Evolutionary conservation across 2,113 vertebrate species (phyloP).

Genomic region (Nothobranchius furzeri): DNA sequence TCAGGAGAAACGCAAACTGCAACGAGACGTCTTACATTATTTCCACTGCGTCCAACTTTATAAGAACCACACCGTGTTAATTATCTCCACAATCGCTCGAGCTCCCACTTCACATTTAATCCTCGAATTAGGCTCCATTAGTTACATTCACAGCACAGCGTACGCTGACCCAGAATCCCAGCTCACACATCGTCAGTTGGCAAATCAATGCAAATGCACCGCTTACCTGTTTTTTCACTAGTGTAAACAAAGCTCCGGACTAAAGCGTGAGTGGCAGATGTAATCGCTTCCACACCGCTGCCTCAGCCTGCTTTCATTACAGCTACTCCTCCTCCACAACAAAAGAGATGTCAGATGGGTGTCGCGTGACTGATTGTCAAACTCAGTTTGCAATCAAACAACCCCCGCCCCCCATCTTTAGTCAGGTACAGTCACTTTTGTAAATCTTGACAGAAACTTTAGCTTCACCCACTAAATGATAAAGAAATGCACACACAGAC

Average conservation of each 20-base stretch:
- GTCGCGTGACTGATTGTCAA: conserved; percentile 49
- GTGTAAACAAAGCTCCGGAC: conserved; percentile 50
- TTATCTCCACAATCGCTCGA: conserved; percentile 52
- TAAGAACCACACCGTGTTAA: conserved; percentile 43
- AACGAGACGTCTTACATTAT: conserved; percentile 34
- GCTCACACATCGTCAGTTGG: conserved; percentile 32
- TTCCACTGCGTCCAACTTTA: conserved; percentile 33
- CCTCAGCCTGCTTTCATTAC: conserved; percentile 39
- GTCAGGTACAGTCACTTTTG: conserved; percentile 32
- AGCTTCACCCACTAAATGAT: conserved; percentile 16
- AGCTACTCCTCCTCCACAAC: conserved; percentile 28
- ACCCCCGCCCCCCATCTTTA: conserved; percentile 12
- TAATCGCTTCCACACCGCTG: conserved; percentile 37
- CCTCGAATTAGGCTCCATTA: conserved; percentile 56
- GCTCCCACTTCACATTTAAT: conserved; percentile 54
- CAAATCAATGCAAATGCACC: conserved; percentile 58
- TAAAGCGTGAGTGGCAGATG: conserved; percentile 45
- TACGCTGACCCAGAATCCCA: conserved; percentile 38
- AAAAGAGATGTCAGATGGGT: conserved; percentile 32
- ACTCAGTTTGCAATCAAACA: conserved; percentile 19
- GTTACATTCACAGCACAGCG: conserved; percentile 42
- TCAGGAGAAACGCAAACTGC: conserved; percentile 18
- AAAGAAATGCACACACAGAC: conserved; percentile 18
- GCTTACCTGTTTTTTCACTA: conserved; percentile 39
- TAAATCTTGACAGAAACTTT: conserved; percentile 21